phyloP scores from a whole-genome alignment of 2,797 vertebrate species.

The Xyrichtys novacula region DNA sequence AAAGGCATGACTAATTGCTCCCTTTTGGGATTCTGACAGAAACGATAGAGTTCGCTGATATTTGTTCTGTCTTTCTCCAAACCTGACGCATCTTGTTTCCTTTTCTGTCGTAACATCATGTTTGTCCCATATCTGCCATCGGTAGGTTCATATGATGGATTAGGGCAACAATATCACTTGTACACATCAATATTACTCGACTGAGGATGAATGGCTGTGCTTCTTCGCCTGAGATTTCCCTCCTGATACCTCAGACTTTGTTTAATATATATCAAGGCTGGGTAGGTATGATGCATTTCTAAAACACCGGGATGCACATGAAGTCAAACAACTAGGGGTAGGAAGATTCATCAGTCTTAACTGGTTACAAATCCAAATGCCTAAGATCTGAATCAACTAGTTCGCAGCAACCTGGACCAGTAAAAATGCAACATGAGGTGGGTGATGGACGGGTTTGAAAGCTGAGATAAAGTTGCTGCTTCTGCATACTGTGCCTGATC shows the following conservation, averaged over 20 bases:
- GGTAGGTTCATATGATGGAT: conserved; percentile 18
- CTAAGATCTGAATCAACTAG: too few species aligned
- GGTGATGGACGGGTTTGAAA: too few species aligned
- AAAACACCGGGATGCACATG: too few species aligned
- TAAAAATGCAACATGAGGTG: too few species aligned
- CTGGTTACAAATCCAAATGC: too few species aligned
- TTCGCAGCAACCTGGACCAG: too few species aligned
- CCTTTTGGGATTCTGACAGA: conserved; percentile 42
- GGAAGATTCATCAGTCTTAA: too few species aligned
- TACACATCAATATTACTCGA: conserved; percentile 1
- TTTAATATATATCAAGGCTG: neutral
- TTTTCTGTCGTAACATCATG: conserved; percentile 22
- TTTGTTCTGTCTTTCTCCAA: conserved; percentile 30
- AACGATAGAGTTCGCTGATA: conserved; percentile 35
- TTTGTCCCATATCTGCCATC: conserved; percentile 25
- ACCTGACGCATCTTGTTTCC: conserved; percentile 5
- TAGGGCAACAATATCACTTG: neutral
- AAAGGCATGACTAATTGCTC: conserved; percentile 62
- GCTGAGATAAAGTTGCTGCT: too few species aligned
- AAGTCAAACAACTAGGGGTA: too few species aligned
- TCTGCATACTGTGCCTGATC: too few species aligned
- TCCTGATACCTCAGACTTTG: neutral
- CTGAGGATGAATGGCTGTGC: neutral
- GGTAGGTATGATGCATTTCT: too few species aligned
- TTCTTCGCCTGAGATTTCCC: conserved; percentile 1